Evolutionary conservation across 2,797 vertebrate species (phyloP).

Genomic region (Aratinga solstitialis): DNA sequence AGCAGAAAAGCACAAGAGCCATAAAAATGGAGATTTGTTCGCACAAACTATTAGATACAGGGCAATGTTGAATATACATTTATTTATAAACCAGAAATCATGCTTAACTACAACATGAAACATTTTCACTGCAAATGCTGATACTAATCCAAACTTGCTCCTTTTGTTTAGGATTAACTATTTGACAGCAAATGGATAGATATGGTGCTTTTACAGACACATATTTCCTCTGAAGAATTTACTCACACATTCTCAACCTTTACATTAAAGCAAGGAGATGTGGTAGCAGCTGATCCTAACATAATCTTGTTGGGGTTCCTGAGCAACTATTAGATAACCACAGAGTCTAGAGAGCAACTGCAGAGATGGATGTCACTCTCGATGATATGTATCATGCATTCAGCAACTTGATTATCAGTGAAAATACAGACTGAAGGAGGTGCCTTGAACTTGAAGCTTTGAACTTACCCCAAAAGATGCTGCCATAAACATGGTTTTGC

Average conservation of each 20-base stretch:
- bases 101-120: neutral
- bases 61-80: neutral
- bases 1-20: neutral
- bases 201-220: neutral
- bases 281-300: neutral
- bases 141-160: neutral
- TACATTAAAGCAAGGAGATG: neutral
- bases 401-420: neutral
- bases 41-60: neutral
- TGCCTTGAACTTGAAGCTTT: neutral
- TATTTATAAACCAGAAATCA: neutral
- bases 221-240: neutral
- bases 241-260: neutral
- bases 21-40: neutral
- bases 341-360: neutral
- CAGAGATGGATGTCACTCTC: neutral
- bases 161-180: neutral
- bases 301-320: neutral
- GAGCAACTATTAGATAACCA: neutral
- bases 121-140: neutral
- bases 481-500: neutral
- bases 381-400: neutral
- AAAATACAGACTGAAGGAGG: slow-evolving; percentile 6
- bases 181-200: neutral
- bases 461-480: neutral